phyloP scores from a whole-genome alignment of 2,888 invertebrate species.

The Drosophila quinaria region DNA sequence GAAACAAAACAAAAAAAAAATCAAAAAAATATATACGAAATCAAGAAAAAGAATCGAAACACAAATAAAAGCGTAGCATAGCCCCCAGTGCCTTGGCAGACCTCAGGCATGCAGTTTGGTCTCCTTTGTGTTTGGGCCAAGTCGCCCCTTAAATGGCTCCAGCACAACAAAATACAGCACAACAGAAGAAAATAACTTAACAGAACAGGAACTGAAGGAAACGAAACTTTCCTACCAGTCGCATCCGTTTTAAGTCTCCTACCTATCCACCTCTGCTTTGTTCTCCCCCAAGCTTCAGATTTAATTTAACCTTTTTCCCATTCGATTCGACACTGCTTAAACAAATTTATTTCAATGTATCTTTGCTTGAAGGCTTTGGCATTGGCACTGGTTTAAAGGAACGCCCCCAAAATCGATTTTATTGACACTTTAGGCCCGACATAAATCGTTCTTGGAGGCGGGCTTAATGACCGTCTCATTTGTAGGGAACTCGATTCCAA shows the following conservation, averaged over 20 bases:
- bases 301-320: slow-evolving; percentile 61
- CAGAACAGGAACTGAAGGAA: slow-evolving; percentile 36
- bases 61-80: slow-evolving; percentile 70
- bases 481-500: slow-evolving; percentile 30
- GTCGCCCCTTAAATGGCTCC: slow-evolving; percentile 28
- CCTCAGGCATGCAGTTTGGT: slow-evolving; percentile 62
- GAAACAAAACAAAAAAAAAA: background rate
- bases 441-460: slow-evolving; percentile 55
- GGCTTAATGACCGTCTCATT: slow-evolving; percentile 70
- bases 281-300: slow-evolving; percentile 36
- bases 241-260: slow-evolving; percentile 49
- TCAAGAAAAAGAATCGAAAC: slow-evolving; percentile 46
- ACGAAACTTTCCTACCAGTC: slow-evolving; percentile 53
- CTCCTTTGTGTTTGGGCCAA: slow-evolving; percentile 46
- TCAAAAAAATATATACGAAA: background rate
- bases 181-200: slow-evolving; percentile 30
- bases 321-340: slow-evolving; percentile 44
- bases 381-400: slow-evolving; percentile 39
- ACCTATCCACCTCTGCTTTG: slow-evolving; percentile 4
- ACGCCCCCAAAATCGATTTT: slow-evolving; percentile 68
- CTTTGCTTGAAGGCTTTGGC: slow-evolving; percentile 1
- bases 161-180: slow-evolving; percentile 7
- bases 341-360: slow-evolving; percentile 66
- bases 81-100: slow-evolving; percentile 38
- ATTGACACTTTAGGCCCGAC: slow-evolving; percentile 71